These are phyloP conservation scores for Crotalus helleri DNA, from an alignment of 2,113 vertebrate species.

Conservation along the genomic window DNA sequence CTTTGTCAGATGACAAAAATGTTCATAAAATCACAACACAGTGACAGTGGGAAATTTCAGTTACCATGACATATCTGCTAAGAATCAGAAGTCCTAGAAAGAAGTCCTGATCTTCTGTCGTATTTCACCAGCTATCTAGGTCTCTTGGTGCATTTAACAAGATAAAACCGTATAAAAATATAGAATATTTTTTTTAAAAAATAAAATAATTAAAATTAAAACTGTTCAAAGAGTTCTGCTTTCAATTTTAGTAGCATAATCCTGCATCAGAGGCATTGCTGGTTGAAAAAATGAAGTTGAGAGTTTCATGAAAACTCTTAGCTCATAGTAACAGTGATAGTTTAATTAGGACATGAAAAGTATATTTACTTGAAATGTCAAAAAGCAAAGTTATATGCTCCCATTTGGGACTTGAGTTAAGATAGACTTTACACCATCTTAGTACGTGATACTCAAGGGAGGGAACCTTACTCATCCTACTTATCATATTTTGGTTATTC, in stretches of 20 bases:
- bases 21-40: neutral
- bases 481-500: neutral
- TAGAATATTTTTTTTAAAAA: neutral
- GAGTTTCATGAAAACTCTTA: neutral
- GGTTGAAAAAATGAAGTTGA: neutral
- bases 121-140: neutral
- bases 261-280: neutral
- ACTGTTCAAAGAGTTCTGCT: neutral
- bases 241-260: neutral
- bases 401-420: neutral
- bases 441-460: neutral
- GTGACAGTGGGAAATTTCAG: neutral
- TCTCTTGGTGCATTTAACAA: neutral
- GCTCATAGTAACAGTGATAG: neutral
- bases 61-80: neutral
- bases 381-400: neutral
- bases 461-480: neutral
- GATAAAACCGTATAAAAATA: neutral
- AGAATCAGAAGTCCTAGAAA: neutral
- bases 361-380: neutral
- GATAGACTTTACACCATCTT: neutral
- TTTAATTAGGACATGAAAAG: neutral
- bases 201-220: neutral
- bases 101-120: neutral
- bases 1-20: neutral